phyloP scores from a whole-genome alignment of 2,113 vertebrate genomes.

The Uria lomvia region DNA sequence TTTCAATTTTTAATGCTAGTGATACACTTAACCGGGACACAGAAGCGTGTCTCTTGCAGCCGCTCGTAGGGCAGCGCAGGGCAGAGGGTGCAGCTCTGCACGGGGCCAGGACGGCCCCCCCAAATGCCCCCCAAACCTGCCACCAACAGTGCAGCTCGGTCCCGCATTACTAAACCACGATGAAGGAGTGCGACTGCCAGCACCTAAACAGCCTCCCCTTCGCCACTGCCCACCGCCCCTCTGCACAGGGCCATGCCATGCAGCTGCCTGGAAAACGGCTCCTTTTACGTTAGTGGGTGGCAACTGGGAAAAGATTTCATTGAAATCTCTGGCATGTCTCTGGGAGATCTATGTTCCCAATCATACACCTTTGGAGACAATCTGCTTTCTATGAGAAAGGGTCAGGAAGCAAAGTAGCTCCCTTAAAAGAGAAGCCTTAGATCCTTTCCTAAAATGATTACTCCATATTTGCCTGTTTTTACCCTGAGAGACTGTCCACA shows the following conservation, averaged over 20 bases:
- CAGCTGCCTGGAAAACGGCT: rapidly evolving
- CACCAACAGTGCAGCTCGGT: too few species aligned
- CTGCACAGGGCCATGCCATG: rapidly evolving
- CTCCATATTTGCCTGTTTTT: not conserved
- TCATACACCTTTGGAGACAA: not conserved
- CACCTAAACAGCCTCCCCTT: not conserved
- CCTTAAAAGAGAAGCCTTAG: not conserved
- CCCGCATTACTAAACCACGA: too few species aligned
- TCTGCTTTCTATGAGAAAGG: not conserved
- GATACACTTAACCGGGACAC: not conserved
- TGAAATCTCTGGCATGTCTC: not conserved
- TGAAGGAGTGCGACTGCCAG: not conserved
- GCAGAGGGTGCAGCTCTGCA: too few species aligned
- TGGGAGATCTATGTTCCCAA: not conserved
- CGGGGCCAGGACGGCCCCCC: not conserved
- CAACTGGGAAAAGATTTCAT: not conserved
- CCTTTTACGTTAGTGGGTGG: not conserved
- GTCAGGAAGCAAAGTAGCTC: not conserved
- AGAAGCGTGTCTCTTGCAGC: rapidly evolving
- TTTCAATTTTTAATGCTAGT: not conserved
- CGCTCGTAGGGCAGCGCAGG: too few species aligned
- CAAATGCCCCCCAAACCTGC: not conserved
- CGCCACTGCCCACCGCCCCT: not conserved
- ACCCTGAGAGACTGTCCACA: not conserved
- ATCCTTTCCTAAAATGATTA: not conserved